Evolutionary conservation across 1,140 invertebrate genomes (phyloP), one percentile per base, ranked within the genome.

Genomic region (Drosophila sp.): DNA sequence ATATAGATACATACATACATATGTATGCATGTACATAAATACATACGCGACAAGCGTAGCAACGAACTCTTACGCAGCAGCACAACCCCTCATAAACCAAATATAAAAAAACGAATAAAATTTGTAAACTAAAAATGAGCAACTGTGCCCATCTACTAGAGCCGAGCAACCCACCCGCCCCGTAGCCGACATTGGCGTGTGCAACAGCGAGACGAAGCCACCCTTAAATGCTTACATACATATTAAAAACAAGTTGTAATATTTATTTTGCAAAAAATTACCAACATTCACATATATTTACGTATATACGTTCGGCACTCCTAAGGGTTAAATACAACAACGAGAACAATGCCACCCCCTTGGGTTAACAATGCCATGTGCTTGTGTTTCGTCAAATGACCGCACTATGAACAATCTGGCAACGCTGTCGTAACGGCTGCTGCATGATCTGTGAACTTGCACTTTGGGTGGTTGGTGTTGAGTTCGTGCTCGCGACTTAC

Each of bases 251-350:
- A 82, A 81, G 66, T 87, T 87, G 78, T 78, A 72, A 87, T 76
- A 79, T 57, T 86, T 59, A 59, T 48, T 62, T 87, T 81, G 73
- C 80, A 46, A 84, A 84, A 84, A 65, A 72, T 41, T 61, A 61
- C 56, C 36, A 25, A 14, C 38, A 62, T 21, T 25, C 53, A 32
- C 54, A 34, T 25, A 43, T 8, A 53, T 11, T 21, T 5, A 59
- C 9, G 38, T 25, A 61, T 13, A 27, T 46, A 7, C 36, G 65
- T 38, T 76, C 45, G 16, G 38, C 61, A 50, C 51, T 41, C 54
- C 69, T 76, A 78, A 86, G 82, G 82, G 82, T 86, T 87, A 87
- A 87, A 87, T 54, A 51, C 57, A 50, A 34, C 27, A 32, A 38
- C 32, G 40, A 58, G 50, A 61, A 74, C 72, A 65, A 53, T 76